These are phyloP conservation scores for Zygogramma bicolorata DNA, from an alignment of 2,888 invertebrate genomes.

Conservation along the genomic window DNA sequence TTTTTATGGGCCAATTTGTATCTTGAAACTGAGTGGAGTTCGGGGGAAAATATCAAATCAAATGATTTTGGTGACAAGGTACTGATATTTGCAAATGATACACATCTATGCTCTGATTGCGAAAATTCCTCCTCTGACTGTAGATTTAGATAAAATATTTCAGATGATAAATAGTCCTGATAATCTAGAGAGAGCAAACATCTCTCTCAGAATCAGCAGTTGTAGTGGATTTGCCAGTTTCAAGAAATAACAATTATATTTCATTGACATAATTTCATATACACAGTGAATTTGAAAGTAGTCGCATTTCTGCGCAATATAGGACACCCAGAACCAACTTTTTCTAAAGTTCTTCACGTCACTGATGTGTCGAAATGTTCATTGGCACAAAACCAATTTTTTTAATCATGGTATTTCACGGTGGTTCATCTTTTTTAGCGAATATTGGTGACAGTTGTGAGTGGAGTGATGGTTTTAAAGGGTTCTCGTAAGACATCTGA, in stretches of 20 bases:
- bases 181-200: neutral
- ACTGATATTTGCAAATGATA: neutral
- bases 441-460: neutral
- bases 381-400: constrained; percentile 55
- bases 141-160: no score
- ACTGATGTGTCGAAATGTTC: constrained; percentile 54
- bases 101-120: neutral
- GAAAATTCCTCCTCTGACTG: no score
- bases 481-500: neutral
- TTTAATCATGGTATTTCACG: constrained; percentile 55
- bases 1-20: no score
- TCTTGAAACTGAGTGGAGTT: no score
- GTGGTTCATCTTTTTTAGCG: constrained; percentile 36
- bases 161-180: no score
- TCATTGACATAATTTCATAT: constrained; percentile 23
- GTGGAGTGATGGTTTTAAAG: neutral
- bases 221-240: constrained; percentile 9
- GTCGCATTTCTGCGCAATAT: neutral
- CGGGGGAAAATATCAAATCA: no score
- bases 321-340: neutral
- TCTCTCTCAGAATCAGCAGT: neutral
- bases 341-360: constrained; percentile 31
- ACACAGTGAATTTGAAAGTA: constrained; percentile 20
- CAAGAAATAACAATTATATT: constrained; percentile 22
- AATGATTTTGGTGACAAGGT: neutral